phyloP scores from a whole-genome alignment of 1,140 invertebrate genomes.

The Drosophila subpulchrella region DNA sequence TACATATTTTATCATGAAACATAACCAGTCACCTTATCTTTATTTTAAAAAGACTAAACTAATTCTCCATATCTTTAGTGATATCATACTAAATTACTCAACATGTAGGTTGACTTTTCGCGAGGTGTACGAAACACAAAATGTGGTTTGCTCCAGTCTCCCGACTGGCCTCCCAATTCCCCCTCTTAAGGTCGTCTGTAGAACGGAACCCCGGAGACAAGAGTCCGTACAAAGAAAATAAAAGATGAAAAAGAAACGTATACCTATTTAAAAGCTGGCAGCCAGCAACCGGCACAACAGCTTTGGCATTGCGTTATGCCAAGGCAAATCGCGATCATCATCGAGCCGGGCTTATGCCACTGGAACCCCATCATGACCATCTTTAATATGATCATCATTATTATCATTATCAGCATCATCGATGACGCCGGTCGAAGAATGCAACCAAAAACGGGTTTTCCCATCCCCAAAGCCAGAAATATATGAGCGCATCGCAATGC shows the following conservation, averaged over 20 bases:
- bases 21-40: no score
- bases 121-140: constrained; percentile 39
- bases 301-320: constrained; percentile 46
- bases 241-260: constrained; percentile 12
- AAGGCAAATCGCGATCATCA: constrained; percentile 44
- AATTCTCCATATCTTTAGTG: no score
- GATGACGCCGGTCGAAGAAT: constrained; percentile 74
- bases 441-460: constrained; percentile 36
- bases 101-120: background rate
- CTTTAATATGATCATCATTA: constrained; percentile 41
- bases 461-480: background rate
- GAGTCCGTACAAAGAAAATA: constrained; percentile 22
- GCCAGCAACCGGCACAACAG: constrained; percentile 52
- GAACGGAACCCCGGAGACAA: constrained; percentile 67
- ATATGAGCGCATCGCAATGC: constrained; percentile 41
- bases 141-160: constrained; percentile 76
- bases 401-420: constrained; percentile 61
- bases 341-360: constrained; percentile 16
- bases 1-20: background rate
- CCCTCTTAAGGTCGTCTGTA: constrained; percentile 80
- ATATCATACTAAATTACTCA: no score
- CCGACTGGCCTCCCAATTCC: constrained; percentile 49
- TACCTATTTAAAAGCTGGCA: background rate
- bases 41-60: no score
- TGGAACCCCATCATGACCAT: constrained; percentile 28